These are phyloP conservation scores for Merodon equestris DNA, from an alignment of 2,888 invertebrate genomes.

Conservation along the genomic window DNA sequence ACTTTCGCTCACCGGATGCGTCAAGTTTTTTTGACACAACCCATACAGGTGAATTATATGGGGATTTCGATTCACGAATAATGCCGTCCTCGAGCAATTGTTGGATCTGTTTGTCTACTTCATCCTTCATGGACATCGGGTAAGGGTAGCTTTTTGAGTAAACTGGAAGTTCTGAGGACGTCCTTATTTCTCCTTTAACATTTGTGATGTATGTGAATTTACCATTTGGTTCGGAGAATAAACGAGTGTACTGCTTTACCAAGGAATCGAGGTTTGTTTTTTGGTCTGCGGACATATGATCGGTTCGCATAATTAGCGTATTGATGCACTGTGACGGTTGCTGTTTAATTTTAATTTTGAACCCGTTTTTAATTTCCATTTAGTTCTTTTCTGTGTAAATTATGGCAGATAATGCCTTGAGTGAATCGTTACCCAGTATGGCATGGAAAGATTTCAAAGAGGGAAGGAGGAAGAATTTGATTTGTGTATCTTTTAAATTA, in stretches of 20 bases:
- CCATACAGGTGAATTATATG: constrained; percentile 28
- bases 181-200: constrained; percentile 29
- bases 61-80: too few relatives aligned
- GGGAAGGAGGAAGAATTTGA: constrained; percentile 49
- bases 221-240: neutral
- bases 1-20: constrained; percentile 5
- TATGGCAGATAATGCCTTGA: constrained; percentile 31
- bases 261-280: neutral
- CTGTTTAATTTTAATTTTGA: constrained; percentile 16
- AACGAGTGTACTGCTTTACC: neutral
- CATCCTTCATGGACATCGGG: constrained; percentile 29
- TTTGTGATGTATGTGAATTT: constrained; percentile 18
- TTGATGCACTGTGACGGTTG: constrained; percentile 6
- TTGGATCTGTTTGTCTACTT: constrained; percentile 32
- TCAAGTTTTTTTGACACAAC: constrained; percentile 8
- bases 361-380: constrained; percentile 22
- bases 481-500: constrained; percentile 12
- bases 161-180: constrained; percentile 9
- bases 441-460: constrained; percentile 30
- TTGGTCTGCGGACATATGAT: constrained; percentile 4
- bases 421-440: constrained; percentile 48
- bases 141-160: constrained; percentile 35
- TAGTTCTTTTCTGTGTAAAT: constrained; percentile 34
- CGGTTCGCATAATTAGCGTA: constrained; percentile 3
- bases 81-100: too few relatives aligned